phyloP scores from a whole-genome alignment of 2,888 invertebrate species.

The Harpalus rufipes region DNA sequence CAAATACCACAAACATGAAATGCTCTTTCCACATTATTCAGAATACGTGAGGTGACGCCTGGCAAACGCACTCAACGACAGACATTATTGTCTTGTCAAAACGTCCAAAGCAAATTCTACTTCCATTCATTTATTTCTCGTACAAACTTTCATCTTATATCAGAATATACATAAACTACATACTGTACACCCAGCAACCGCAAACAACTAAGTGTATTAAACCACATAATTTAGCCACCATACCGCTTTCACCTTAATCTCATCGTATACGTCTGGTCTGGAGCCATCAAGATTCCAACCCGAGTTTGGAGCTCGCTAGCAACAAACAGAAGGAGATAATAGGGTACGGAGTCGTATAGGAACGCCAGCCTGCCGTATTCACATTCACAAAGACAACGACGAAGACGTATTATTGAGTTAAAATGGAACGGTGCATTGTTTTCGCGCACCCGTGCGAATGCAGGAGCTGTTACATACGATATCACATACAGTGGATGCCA shows the following conservation, averaged over 20 bases:
- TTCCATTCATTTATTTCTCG: no score
- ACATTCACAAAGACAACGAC: conserved; percentile 11
- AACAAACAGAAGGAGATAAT: not conserved
- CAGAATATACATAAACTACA: no score
- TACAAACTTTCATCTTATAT: no score
- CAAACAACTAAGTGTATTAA: not conserved
- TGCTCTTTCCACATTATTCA: no score
- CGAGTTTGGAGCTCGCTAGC: not conserved
- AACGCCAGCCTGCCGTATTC: not conserved
- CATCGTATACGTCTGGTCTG: not conserved
- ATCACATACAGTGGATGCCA: not conserved
- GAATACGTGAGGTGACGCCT: no score
- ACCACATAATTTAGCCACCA: not conserved
- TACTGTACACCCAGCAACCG: not conserved
- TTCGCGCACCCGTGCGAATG: not conserved
- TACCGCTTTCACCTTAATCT: not conserved
- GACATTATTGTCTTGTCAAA: no score
- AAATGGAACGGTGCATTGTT: conserved; percentile 47
- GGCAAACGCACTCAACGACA: no score
- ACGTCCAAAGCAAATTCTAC: no score
- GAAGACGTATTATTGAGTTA: conserved; percentile 51
- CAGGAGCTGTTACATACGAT: not conserved
- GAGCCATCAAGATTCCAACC: not conserved
- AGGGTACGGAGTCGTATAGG: not conserved
- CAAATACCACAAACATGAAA: no score